A percentile compares a stretch with the other conserved stretches of the same genome.
Evolutionary conservation across 1,140 invertebrate genomes (phyloP).

Genomic region (Hyles euphorbiae): DNA sequence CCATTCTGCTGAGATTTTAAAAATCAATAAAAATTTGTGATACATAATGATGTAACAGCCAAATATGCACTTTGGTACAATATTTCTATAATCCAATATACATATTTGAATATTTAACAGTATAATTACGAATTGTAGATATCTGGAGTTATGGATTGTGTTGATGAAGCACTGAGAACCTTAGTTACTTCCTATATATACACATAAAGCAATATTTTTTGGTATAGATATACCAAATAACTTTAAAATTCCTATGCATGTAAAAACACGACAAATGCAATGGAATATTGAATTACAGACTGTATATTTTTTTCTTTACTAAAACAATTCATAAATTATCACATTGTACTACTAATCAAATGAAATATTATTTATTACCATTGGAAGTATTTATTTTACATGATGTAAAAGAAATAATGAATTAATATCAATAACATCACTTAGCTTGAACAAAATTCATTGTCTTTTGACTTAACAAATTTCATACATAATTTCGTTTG

Average conservation of each 20-base stretch:
- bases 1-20: too few species aligned
- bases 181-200: conserved; percentile 24
- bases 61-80: conserved; percentile 37
- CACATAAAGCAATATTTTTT: conserved; percentile 23
- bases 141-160: too few species aligned
- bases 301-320: too few species aligned
- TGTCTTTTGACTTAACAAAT: conserved; percentile 3
- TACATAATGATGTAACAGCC: conserved; percentile 22
- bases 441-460: neutral
- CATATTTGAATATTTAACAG: too few species aligned
- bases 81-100: neutral
- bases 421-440: too few species aligned
- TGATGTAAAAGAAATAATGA: too few species aligned
- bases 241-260: conserved; percentile 7
- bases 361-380: too few species aligned
- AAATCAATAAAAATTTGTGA: neutral
- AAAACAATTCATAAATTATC: too few species aligned
- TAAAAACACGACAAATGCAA: neutral
- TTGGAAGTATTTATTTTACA: too few species aligned
- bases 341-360: too few species aligned
- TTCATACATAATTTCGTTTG: conserved; percentile 4
- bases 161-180: conserved; percentile 8
- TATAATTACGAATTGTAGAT: too few species aligned
- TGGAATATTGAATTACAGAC: too few species aligned
- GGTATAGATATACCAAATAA: conserved; percentile 11